These are phyloP conservation scores for Bellardia pandia DNA, from an alignment of 2,888 invertebrate species.

Conservation along the genomic window DNA sequence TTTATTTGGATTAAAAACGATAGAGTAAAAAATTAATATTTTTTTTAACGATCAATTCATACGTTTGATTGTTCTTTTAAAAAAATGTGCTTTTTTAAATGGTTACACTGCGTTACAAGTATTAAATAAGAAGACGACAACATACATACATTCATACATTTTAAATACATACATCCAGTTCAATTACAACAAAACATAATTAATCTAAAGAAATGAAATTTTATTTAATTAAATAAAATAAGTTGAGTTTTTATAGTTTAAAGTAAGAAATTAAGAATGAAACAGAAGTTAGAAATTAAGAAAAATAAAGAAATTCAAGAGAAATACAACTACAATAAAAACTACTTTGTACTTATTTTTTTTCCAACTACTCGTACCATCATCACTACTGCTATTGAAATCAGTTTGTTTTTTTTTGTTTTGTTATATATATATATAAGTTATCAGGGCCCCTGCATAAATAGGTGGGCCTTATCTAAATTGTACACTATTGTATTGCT, in stretches of 20 bases:
- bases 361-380: slow-evolving; percentile 47
- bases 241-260: background rate
- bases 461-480: slow-evolving; percentile 1
- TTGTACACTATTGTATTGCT: slow-evolving; percentile 19
- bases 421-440: background rate
- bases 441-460: slow-evolving; percentile 5
- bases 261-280: slow-evolving; percentile 1
- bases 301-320: slow-evolving; percentile 17
- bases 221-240: background rate
- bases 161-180: slow-evolving; percentile 42
- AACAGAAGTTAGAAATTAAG: slow-evolving; percentile 30
- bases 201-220: slow-evolving; percentile 1
- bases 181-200: slow-evolving; percentile 26
- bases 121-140: slow-evolving; percentile 31
- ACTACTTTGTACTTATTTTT: slow-evolving; percentile 36
- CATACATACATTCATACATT: slow-evolving; percentile 53
- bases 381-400: background rate
- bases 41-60: background rate
- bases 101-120: slow-evolving; percentile 57
- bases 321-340: slow-evolving; percentile 40
- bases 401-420: background rate
- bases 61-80: background rate
- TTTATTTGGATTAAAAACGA: slow-evolving; percentile 37
- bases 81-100: slow-evolving; percentile 37
- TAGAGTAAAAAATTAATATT: slow-evolving; percentile 44